A percentile compares a stretch with the other conserved stretches of the same genome.
These are phyloP conservation scores for Siderastrea siderea DNA, from an alignment of 92 coral and sea anemone species.

Conservation along the genomic window DNA sequence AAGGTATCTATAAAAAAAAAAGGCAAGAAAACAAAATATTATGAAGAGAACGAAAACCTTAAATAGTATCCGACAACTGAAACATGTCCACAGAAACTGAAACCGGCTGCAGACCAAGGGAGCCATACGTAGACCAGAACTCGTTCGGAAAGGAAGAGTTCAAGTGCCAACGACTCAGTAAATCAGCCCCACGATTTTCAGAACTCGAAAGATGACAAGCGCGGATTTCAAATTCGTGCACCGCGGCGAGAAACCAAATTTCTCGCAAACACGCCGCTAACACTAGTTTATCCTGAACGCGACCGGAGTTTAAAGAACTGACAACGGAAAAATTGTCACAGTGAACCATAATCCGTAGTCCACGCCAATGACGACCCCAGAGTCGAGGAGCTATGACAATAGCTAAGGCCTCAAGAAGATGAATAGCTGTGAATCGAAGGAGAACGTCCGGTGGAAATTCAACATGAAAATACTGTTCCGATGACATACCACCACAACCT, in stretches of 20 bases:
- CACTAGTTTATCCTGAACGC: too few relatives aligned
- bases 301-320: too few relatives aligned
- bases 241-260: too few relatives aligned
- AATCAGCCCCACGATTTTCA: constrained; percentile 8
- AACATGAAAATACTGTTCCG: constrained; percentile 11
- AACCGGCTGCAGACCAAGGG: too few relatives aligned
- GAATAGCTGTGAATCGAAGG: constrained; percentile 11
- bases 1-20: neutral
- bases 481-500: constrained; percentile 18
- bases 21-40: neutral
- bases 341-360: neutral
- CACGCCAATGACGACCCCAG: constrained; percentile 24
- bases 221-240: too few relatives aligned
- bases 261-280: too few relatives aligned
- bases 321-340: neutral
- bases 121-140: neutral
- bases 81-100: neutral
- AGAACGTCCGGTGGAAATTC: constrained; percentile 8
- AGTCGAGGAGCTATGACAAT: constrained; percentile 6
- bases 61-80: neutral
- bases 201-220: too few relatives aligned
- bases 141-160: neutral
- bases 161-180: constrained; percentile 24
- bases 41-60: neutral
- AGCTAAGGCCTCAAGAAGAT: constrained; percentile 8